phyloP scores from a whole-genome alignment of 2,113 vertebrate genomes.

The Dermatemys mawii region DNA sequence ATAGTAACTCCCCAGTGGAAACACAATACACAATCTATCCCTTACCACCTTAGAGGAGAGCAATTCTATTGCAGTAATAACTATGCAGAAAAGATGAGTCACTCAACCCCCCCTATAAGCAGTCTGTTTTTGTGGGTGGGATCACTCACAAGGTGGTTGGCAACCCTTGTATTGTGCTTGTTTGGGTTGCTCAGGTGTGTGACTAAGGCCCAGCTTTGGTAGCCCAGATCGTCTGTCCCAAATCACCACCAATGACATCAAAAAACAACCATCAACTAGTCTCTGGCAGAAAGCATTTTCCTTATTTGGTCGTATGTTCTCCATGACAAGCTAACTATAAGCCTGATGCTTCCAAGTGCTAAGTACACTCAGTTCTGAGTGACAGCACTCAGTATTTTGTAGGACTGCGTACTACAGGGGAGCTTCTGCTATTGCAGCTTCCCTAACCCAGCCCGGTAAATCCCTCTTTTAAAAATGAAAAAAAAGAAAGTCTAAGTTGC shows the following conservation, averaged over 20 bases:
- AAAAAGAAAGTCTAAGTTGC: neutral
- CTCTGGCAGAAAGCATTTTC: neutral
- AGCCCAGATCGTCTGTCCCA: neutral
- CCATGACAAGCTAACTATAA: neutral
- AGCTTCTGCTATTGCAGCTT: neutral
- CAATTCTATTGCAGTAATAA: neutral
- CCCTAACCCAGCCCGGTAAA: slow-evolving; percentile 2
- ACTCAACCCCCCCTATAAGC: neutral
- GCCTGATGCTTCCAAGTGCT: neutral
- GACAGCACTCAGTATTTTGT: neutral
- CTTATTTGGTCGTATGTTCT: neutral
- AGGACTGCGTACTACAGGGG: neutral
- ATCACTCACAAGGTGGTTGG: neutral
- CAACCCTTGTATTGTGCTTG: neutral
- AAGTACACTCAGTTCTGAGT: neutral
- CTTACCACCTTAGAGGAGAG: neutral
- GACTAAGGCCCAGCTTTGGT: neutral
- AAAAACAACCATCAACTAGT: neutral
- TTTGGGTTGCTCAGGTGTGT: neutral
- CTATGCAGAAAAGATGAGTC: neutral
- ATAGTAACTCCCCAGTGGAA: neutral
- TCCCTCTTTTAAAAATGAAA: neutral
- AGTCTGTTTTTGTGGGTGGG: neutral
- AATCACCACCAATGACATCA: neutral
- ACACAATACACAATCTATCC: neutral